phyloP scores from a whole-genome alignment of 2,797 vertebrate genomes.

The Triplophysa bombifrons region DNA sequence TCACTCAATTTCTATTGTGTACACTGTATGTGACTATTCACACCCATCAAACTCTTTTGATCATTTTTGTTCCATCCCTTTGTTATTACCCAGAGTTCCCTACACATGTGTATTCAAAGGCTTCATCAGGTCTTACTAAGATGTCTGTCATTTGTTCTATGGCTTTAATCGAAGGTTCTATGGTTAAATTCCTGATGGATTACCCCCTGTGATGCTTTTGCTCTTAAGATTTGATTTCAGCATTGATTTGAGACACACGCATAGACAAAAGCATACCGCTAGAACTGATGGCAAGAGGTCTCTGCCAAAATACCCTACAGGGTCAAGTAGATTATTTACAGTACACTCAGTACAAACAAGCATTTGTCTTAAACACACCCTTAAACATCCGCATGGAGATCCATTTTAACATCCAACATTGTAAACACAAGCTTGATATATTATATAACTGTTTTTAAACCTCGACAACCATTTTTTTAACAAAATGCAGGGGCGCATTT shows the following conservation, averaged over 20 bases:
- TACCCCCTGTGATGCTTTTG: slow-evolving; percentile 46
- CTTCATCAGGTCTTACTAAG: slow-evolving; percentile 30
- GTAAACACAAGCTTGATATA: too few species aligned
- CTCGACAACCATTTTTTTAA: too few species aligned
- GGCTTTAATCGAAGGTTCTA: slow-evolving; percentile 48
- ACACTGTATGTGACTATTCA: background rate
- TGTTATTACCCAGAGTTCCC: slow-evolving; percentile 17
- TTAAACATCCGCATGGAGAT: too few species aligned
- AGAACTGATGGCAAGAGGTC: slow-evolving; percentile 47
- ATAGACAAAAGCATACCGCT: slow-evolving; percentile 8
- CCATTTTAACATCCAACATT: too few species aligned
- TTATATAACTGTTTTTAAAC: too few species aligned
- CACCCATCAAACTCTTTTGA: background rate
- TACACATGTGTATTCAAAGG: slow-evolving; percentile 28
- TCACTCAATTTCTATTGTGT: background rate
- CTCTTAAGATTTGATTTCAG: slow-evolving; percentile 54
- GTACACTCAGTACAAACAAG: background rate
- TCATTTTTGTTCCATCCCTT: slow-evolving; percentile 45
- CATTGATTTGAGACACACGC: slow-evolving; percentile 41
- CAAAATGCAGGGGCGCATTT: too few species aligned
- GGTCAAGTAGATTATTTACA: slow-evolving; percentile 44
- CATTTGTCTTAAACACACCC: background rate
- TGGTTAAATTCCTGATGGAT: slow-evolving; percentile 33
- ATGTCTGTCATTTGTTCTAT: slow-evolving; percentile 44
- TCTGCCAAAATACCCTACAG: slow-evolving; percentile 37